Conservation (phyloP, 1,140 invertebrate genomes). For the Hyles vespertilio region DNA sequence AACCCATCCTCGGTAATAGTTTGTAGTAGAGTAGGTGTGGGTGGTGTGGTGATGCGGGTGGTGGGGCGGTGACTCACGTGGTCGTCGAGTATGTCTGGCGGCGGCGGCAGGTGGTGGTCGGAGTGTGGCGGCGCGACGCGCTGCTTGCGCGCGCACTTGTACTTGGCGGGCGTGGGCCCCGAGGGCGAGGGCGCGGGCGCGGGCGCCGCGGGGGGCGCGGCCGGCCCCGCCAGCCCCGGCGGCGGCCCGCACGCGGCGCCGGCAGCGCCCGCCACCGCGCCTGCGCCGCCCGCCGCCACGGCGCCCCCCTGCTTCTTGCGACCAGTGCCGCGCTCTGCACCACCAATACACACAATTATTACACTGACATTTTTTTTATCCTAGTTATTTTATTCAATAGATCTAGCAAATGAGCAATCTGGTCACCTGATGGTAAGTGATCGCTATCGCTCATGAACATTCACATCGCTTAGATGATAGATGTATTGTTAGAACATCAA, state of each 20-base stretch:
- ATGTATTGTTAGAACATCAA: too few relatives aligned
- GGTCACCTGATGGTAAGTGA: too few relatives aligned
- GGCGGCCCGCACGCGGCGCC: constrained; percentile 32
- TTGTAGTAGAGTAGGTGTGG: too few relatives aligned
- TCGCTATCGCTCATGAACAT: too few relatives aligned
- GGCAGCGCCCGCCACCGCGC: constrained; percentile 7
- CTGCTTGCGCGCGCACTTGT: constrained; percentile 64
- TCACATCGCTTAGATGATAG: too few relatives aligned
- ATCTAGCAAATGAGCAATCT: too few relatives aligned
- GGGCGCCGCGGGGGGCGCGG: constrained; percentile 11
- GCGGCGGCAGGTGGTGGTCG: constrained; percentile 69
- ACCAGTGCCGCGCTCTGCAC: constrained; percentile 18
- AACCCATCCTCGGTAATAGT: too few relatives aligned
- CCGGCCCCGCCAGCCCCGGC: constrained; percentile 26
- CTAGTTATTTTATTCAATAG: too few relatives aligned
- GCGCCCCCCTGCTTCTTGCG: constrained; percentile 29
- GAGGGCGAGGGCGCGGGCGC: constrained; percentile 20
- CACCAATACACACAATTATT: too few relatives aligned
- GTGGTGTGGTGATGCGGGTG: not conserved
- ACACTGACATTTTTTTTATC: too few relatives aligned
- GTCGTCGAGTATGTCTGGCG: constrained; percentile 65
- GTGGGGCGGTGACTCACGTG: constrained; percentile 34
- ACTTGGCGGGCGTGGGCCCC: constrained; percentile 30
- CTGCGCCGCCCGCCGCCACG: constrained; percentile 6
- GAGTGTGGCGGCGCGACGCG: constrained; percentile 50